Base-by-base conservation (phyloP, 1,140 invertebrate species). In the Euborellia annulipes region DNA sequence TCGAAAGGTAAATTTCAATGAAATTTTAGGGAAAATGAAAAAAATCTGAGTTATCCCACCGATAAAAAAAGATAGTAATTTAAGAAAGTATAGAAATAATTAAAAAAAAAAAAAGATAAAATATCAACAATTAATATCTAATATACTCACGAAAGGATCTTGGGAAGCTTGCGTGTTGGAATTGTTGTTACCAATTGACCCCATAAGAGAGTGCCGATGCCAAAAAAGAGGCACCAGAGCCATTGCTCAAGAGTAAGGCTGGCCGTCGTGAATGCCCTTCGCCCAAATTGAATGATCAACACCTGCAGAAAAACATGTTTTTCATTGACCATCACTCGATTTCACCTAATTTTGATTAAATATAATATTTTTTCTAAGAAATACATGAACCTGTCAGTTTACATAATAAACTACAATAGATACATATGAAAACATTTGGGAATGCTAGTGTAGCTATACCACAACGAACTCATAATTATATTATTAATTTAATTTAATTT, bases 161-260 rank as follows among this genome's bases (percentile, higher is more conserved):
- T 93, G 57, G 92, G 93, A 62, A 98, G 79, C 67, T 82, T 88
- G 65, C 85, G 75, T 36, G 93, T 96, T 60, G 95, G 95, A 63
- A 98, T 78, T 55, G 85, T 85, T 56, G 92, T 97, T 56, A 98
- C 82, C 54, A 98, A 66, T 73, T 98, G 95, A 54, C 90, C 92
- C 95, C 95, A 99, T 38, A 98, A 69, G 41, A 99, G 75, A 32
- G 85, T 87, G 54, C 93, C 92, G 53, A 94, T 67, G 44, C 95
- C 95, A 65, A 98, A 93, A 65, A 97, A 88, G 58, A 98, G 62
- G 69, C 95, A 98, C 93, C 93, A 98, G 60, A 96, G 69, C 95
- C 95, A 99, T 68, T 98, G 93, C 55, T 96, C 92, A 55, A 95
- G 58, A 49, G 79, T 75, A 37, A 99, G 73, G 34, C 79, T 79